Evolutionary conservation across 2,797 vertebrate genomes (phyloP).

Genomic region (Megalops cyprinoides): DNA sequence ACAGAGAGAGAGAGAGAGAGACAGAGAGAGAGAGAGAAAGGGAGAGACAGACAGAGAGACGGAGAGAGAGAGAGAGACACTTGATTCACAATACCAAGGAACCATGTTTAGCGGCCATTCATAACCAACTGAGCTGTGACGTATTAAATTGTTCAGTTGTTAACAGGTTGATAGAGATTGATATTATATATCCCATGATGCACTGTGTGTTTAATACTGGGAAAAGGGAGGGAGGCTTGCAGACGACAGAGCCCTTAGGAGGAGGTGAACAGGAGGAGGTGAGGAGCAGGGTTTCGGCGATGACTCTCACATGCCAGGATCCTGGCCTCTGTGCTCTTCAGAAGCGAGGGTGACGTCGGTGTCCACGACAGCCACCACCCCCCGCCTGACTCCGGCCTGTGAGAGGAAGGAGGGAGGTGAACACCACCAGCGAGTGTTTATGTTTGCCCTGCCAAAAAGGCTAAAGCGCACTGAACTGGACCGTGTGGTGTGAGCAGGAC

Average conservation of each 20-base stretch:
- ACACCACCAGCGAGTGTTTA: too few relatives aligned
- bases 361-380: constrained; percentile 89
- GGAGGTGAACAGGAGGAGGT: background rate
- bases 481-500: background rate
- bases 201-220: background rate
- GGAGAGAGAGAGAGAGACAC: background rate
- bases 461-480: background rate
- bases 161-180: background rate
- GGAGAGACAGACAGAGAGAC: background rate
- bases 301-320: constrained; percentile 83
- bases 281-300: background rate
- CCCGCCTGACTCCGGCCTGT: constrained; percentile 61
- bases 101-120: too few relatives aligned
- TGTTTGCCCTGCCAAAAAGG: background rate
- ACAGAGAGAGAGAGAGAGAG: too few relatives aligned
- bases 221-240: background rate
- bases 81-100: background rate
- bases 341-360: constrained; percentile 87
- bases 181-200: background rate
- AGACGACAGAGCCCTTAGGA: background rate
- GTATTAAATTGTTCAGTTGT: background rate
- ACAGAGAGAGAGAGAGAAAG: background rate
- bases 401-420: background rate
- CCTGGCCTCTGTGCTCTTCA: constrained; percentile 88
- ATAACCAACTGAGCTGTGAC: too few relatives aligned